A percentile compares a stretch with the other conserved stretches of the same genome.
Evolutionary conservation across 2,888 invertebrate species (phyloP).

Genomic region (Protodeltote pygarga): DNA sequence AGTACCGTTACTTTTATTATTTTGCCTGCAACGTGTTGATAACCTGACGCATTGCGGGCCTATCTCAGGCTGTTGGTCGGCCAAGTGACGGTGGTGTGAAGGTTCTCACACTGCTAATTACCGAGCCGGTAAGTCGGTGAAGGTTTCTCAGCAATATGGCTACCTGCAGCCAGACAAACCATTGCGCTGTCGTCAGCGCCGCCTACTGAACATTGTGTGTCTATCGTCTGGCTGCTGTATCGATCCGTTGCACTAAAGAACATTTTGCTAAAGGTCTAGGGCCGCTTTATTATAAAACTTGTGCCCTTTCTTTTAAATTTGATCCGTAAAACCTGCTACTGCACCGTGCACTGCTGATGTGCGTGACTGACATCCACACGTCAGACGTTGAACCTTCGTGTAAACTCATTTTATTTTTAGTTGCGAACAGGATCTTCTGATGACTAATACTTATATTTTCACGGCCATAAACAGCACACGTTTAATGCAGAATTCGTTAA

Average conservation of each 20-base stretch:
- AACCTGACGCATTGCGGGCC: conserved; percentile 73
- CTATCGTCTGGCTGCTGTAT: conserved; percentile 74
- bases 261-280: conserved; percentile 53
- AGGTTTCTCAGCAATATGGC: conserved; percentile 79
- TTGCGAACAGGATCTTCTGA: conserved; percentile 38
- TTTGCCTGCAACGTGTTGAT: conserved; percentile 43
- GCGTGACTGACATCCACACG: conserved; percentile 14
- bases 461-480: conserved; percentile 26
- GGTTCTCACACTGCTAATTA: conserved; percentile 75
- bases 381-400: conserved; percentile 31
- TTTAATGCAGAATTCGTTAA: conserved; percentile 29
- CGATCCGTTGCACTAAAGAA: conserved; percentile 78
- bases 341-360: too few species aligned
- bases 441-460: conserved; percentile 42
- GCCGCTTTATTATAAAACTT: conserved; percentile 38
- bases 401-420: conserved; percentile 38
- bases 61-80: conserved; percentile 40
- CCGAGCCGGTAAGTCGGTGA: conserved; percentile 83
- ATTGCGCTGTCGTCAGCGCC: conserved; percentile 78
- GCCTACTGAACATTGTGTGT: conserved; percentile 74
- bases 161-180: conserved; percentile 73
- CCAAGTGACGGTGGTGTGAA: conserved; percentile 61
- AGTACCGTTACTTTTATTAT: conserved; percentile 76
- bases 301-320: conserved; percentile 28
- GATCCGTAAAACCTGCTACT: conserved; percentile 31